Evolutionary conservation across 2,113 vertebrate genomes (phyloP).

Genomic region (Dromiciops gliroides): DNA sequence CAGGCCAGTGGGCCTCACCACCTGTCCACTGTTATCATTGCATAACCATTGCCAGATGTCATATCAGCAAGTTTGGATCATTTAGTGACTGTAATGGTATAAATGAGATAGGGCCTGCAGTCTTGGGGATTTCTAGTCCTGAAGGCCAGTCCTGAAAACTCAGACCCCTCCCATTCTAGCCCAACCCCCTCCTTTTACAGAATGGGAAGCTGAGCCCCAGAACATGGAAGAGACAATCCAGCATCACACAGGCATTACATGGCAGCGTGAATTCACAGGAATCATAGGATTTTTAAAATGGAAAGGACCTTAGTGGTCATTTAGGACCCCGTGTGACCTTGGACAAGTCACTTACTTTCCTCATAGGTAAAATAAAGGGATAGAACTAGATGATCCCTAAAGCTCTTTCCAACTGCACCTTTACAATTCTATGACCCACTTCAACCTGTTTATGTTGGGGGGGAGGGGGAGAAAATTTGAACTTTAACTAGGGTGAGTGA

Average conservation of each 20-base stretch:
- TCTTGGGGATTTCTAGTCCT: not conserved
- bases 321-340: not conserved
- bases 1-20: not conserved
- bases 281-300: not conserved
- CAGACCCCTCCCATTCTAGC: not conserved
- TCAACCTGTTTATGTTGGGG: not conserved
- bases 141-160: not conserved
- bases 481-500: not conserved
- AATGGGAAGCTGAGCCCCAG: not conserved
- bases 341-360: not conserved
- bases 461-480: not conserved
- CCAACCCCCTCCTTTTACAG: not conserved
- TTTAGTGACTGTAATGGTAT: not conserved
- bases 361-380: not conserved
- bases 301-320: not conserved
- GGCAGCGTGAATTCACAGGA: not conserved
- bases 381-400: not conserved
- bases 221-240: not conserved
- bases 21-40: not conserved
- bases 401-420: not conserved
- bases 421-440: not conserved
- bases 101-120: not conserved
- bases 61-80: not conserved
- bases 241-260: fast-evolving
- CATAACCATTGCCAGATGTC: not conserved